Evolutionary conservation across 2,888 invertebrate genomes (phyloP).

Genomic region (Xylota sylvarum): DNA sequence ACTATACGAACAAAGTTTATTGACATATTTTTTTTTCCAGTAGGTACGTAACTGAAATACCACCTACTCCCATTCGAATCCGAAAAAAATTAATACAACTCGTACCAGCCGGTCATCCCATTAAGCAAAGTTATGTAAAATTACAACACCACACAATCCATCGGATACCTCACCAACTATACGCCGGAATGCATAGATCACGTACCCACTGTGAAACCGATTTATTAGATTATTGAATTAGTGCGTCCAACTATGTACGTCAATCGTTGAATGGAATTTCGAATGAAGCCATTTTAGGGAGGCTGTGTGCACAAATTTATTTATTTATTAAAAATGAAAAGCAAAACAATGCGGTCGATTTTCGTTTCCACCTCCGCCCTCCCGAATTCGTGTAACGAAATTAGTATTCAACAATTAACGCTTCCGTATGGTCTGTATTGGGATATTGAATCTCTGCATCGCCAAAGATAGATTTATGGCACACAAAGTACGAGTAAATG

Average conservation of each 20-base stretch:
- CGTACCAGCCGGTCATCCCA: constrained; percentile 34
- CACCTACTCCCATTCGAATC: not conserved
- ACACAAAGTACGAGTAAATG: constrained; percentile 22
- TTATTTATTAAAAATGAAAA: constrained; percentile 33
- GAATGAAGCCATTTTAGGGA: constrained; percentile 50
- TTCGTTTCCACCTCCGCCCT: not conserved
- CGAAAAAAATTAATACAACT: not conserved
- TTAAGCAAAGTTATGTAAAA: constrained; percentile 51
- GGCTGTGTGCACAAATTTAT: constrained; percentile 17
- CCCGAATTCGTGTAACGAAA: not conserved
- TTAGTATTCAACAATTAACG: constrained; percentile 63
- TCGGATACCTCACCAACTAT: not conserved
- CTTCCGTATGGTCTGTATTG: constrained; percentile 57
- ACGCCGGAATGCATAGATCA: constrained; percentile 49
- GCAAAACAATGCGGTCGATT: constrained; percentile 21
- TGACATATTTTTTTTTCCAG: constrained; percentile 7
- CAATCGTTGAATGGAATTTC: constrained; percentile 63
- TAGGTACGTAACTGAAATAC: not conserved
- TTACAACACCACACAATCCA: constrained; percentile 12
- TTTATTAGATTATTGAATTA: constrained; percentile 34
- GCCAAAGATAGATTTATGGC: constrained; percentile 60
- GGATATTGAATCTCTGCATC: constrained; percentile 34
- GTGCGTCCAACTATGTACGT: constrained; percentile 35
- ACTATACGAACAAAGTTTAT: not conserved
- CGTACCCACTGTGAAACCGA: constrained; percentile 48